Evolutionary conservation across 2,888 invertebrate species (phyloP).

Genomic region (Junonia oenone): DNA sequence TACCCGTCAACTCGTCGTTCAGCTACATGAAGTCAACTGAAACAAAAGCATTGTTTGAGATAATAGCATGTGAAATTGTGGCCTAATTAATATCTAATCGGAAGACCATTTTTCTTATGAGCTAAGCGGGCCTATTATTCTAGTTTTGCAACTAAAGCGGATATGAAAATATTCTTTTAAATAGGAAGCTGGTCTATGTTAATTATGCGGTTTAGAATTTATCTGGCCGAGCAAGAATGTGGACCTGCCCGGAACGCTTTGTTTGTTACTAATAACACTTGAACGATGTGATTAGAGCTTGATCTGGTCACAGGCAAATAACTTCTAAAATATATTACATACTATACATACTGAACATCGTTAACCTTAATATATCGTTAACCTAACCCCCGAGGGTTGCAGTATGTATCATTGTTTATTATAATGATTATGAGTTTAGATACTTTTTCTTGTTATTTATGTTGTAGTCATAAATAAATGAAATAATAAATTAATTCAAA

Average conservation of each 20-base stretch:
- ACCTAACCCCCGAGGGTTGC: too few species aligned
- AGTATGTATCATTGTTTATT: too few species aligned
- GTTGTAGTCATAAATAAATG: not conserved
- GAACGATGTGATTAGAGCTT: slow-evolving; percentile 6
- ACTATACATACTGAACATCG: not conserved
- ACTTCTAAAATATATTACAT: not conserved
- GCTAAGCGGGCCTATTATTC: not conserved
- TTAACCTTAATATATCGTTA: not conserved
- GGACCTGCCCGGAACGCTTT: slow-evolving; percentile 22
- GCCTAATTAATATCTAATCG: slow-evolving; percentile 2
- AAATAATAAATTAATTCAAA: not conserved
- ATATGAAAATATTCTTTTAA: slow-evolving; percentile 8
- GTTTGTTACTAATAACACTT: slow-evolving; percentile 21
- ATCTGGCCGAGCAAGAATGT: slow-evolving; percentile 22
- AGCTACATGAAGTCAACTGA: not conserved
- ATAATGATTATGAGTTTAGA: too few species aligned
- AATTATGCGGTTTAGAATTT: slow-evolving; percentile 21
- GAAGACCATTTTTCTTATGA: not conserved
- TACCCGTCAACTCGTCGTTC: not conserved
- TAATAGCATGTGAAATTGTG: slow-evolving; percentile 10
- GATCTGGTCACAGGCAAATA: not conserved
- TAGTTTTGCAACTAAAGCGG: not conserved
- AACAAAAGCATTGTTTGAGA: slow-evolving; percentile 11
- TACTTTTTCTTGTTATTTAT: too few species aligned
- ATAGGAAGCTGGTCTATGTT: slow-evolving; percentile 3